phyloP scores from a whole-genome alignment of 92 coral and sea anemone species.

The Zoanthus sansibaricus region DNA sequence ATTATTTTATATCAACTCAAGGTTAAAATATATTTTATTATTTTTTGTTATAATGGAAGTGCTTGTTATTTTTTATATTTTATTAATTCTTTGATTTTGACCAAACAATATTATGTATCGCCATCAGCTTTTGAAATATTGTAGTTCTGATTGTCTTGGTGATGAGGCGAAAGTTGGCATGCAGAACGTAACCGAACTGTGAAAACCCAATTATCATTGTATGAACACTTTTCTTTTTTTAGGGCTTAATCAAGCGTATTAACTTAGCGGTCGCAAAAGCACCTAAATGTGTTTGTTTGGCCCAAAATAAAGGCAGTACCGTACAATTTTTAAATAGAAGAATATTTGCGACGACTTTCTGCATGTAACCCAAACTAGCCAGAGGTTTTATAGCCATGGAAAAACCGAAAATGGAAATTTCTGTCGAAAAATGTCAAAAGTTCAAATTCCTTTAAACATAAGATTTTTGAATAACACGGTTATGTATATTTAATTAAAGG shows the following conservation, averaged over 20 bases:
- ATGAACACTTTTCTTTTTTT: not conserved
- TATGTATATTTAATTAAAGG: no score
- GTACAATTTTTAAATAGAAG: not conserved
- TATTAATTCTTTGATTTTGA: not conserved
- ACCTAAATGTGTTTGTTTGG: not conserved
- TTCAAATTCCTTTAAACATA: no score
- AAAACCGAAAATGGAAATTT: no score
- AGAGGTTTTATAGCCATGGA: no score
- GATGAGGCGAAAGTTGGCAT: not conserved
- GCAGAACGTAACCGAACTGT: not conserved
- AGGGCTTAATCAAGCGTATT: not conserved
- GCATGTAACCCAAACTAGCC: no score
- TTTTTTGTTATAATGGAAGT: not conserved
- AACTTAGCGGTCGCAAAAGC: not conserved
- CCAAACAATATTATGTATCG: not conserved
- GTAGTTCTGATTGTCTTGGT: not conserved
- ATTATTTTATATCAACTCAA: not conserved
- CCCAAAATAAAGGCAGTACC: not conserved
- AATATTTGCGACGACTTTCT: not conserved
- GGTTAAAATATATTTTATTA: not conserved
- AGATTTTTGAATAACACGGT: no score
- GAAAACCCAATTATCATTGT: not conserved
- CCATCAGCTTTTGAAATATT: slow-evolving; percentile 3
- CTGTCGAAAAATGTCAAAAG: no score
- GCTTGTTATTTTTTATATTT: not conserved